Base-by-base conservation (phyloP, 2,113 vertebrate genomes). In the Brachirus orientalis region DNA sequence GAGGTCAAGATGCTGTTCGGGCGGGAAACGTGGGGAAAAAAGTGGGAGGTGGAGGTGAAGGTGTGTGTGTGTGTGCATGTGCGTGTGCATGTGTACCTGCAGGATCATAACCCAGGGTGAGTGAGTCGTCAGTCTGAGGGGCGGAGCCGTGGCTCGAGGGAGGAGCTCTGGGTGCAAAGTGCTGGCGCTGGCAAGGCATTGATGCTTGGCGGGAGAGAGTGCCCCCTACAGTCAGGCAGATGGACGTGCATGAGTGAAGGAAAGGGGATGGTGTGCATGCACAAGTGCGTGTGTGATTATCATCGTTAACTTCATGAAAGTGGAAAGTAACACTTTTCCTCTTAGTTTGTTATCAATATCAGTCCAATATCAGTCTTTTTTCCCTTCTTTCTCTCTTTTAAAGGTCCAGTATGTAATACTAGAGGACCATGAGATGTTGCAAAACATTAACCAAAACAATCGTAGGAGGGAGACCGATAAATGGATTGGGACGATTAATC, bases 191-290 rank as follows among this genome's bases (percentile, higher is more conserved):
- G n/a, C 38, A 35, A 13, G 93, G 91, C 14, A 89, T 69, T 38
- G 91, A 89, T 44, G 88, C 78, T 72, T 94, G 90, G 2, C 94
- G 93, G 65, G 93, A 92, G 37, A 96, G 91, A 71, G 92, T 89
- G 88, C 91, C 92, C 69, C 95, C 95, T 95, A 87, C 63, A 80
- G 88, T 83, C 82, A 90, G 85, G 86, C 85, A 93, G 64, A 88
- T 8, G 38, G 43, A 52, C 71, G 72, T 77, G 85, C 80, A 66
- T 63, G 67, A 67, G 55, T 77, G 71, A 75, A 48, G 63, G 69
- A 56, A 28, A 67, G 71, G 14, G 6, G 36, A 46, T 22, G 2
- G 10, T 28, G 75, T 19, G 7, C 62, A 64, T 75, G 66, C 63
- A 17, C 60, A 55, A 36, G 59, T 66, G 64, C 11, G 8, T 8